Conservation (phyloP, 2,113 vertebrate species). For the Hippocampus zosterae region DNA sequence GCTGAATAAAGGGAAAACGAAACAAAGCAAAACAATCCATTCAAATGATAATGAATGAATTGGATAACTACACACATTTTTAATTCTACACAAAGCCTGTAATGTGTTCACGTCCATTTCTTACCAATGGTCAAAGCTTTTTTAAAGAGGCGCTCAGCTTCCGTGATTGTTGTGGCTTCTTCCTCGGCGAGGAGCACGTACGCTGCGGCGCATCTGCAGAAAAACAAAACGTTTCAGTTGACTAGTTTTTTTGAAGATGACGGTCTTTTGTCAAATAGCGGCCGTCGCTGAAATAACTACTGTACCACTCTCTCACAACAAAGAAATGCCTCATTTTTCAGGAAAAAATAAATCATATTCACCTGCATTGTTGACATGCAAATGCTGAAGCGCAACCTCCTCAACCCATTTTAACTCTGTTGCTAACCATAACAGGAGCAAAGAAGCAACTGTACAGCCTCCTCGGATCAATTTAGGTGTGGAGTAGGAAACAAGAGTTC, state of each 20-base stretch:
- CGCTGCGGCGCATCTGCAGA: conserved; percentile 88
- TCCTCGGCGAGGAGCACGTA: conserved; percentile 96
- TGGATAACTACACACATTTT: neutral
- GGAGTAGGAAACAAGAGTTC: too few species aligned
- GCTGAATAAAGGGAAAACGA: neutral
- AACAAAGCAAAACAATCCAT: too few species aligned
- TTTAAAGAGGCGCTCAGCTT: conserved; percentile 94
- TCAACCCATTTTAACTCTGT: too few species aligned
- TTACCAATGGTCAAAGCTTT: conserved; percentile 92
- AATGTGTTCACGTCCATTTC: conserved; percentile 4
- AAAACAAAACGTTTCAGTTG: neutral
- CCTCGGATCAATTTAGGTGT: too few species aligned
- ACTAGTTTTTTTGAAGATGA: neutral
- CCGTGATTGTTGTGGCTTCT: conserved; percentile 94
- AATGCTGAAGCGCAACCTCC: too few species aligned
- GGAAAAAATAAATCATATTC: neutral
- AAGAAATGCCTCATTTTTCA: neutral
- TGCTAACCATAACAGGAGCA: too few species aligned
- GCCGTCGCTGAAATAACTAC: neutral
- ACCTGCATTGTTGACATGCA: too few species aligned
- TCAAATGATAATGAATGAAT: too few species aligned
- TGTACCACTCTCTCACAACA: neutral
- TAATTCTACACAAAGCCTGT: neutral
- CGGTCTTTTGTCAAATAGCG: neutral
- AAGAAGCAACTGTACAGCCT: too few species aligned